A percentile compares a stretch with the other conserved stretches of the same genome.
These are phyloP conservation scores for Panthera uncia DNA, from an alignment of 2,113 vertebrate genomes.

Conservation along the genomic window DNA sequence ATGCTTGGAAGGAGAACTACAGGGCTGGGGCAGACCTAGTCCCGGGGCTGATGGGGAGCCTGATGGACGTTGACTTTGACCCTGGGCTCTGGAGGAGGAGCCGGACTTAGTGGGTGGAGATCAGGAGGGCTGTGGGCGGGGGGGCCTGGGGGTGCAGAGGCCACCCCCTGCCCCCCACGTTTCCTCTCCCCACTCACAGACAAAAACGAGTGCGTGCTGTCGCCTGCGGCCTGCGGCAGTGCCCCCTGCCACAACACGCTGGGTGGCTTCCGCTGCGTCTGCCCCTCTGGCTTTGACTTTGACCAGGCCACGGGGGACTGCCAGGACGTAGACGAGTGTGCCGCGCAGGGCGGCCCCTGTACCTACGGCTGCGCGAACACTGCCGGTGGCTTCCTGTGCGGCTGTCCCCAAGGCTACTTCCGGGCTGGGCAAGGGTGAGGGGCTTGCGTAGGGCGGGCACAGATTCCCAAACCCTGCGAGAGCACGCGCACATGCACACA, in stretches of 20 bases:
- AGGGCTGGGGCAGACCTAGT: not conserved
- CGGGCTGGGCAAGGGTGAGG: conserved; percentile 95
- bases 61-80: not conserved
- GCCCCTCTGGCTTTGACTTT: conserved; percentile 94
- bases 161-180: rapidly evolving
- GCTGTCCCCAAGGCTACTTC: conserved; percentile 94
- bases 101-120: not conserved
- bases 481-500: rapidly evolving
- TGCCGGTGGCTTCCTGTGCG: conserved; percentile 93
- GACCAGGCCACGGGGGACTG: conserved; percentile 89
- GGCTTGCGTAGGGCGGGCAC: not conserved
- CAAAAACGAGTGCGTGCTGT: conserved; percentile 92
- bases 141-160: not conserved
- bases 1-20: not conserved
- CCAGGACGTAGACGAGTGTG: conserved; percentile 95
- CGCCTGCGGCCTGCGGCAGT: conserved; percentile 87
- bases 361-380: conserved; percentile 96
- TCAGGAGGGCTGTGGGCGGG: rapidly evolving
- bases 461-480: not conserved
- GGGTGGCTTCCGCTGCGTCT: conserved; percentile 96
- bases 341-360: conserved; percentile 87
- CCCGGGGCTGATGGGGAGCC: not conserved
- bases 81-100: not conserved
- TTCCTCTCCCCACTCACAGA: conserved; percentile 80
- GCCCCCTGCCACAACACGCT: conserved; percentile 97